phyloP scores from a whole-genome alignment of 2,888 invertebrate genomes.

The Athrips mouffetella region DNA sequence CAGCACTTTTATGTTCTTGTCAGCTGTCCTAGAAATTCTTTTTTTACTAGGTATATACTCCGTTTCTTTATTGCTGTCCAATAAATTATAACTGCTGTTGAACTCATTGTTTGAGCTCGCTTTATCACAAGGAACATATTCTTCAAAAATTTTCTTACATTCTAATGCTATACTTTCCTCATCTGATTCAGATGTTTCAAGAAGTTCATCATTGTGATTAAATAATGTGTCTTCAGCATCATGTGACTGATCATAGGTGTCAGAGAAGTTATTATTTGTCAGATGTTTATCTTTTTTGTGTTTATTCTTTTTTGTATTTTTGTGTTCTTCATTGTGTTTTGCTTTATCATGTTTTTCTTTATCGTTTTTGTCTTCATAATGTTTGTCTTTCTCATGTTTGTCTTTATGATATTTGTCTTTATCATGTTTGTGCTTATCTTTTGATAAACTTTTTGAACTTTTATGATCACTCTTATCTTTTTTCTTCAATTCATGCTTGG shows the following conservation, averaged over 20 bases:
- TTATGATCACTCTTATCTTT: slow-evolving; percentile 42
- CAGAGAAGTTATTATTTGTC: slow-evolving; percentile 37
- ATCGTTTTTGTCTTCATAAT: slow-evolving; percentile 13
- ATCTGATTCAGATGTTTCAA: slow-evolving; percentile 66
- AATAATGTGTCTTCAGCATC: neutral
- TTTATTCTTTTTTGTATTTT: no score
- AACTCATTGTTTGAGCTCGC: slow-evolving; percentile 37
- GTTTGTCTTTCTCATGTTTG: slow-evolving; percentile 23
- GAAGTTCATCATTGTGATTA: slow-evolving; percentile 23
- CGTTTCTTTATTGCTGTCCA: slow-evolving; percentile 46
- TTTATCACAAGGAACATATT: slow-evolving; percentile 79
- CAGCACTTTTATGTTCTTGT: slow-evolving; percentile 60
- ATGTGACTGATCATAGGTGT: slow-evolving; percentile 32
- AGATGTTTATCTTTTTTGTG: slow-evolving; percentile 40
- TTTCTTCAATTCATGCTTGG: slow-evolving; percentile 41
- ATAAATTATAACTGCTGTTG: slow-evolving; percentile 27
- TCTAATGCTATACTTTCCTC: slow-evolving; percentile 87
- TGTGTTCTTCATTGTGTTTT: slow-evolving; percentile 23
- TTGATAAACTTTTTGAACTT: slow-evolving; percentile 35
- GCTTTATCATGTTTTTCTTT: neutral
- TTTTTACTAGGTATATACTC: slow-evolving; percentile 78
- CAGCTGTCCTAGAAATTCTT: slow-evolving; percentile 84
- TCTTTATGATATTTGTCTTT: slow-evolving; percentile 23
- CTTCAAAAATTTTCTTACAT: slow-evolving; percentile 92
- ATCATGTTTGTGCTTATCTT: slow-evolving; percentile 32